These are phyloP conservation scores for Lophius americanus DNA, from an alignment of 2,797 vertebrate species.

Conservation along the genomic window DNA sequence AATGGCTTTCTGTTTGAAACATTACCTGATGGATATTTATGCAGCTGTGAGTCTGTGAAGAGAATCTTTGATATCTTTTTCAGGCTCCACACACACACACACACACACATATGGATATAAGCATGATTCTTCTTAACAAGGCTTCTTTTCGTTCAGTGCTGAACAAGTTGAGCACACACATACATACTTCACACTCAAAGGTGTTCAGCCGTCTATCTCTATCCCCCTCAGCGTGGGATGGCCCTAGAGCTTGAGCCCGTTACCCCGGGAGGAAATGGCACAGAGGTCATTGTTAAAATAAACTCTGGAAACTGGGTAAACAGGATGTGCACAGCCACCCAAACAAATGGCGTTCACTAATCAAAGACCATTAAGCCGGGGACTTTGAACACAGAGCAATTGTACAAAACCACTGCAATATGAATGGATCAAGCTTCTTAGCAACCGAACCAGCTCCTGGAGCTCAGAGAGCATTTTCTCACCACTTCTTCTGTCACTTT, in stretches of 20 bases:
- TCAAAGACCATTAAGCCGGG: slow-evolving; percentile 47
- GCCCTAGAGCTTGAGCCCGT: slow-evolving; percentile 50
- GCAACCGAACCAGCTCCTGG: slow-evolving; percentile 54
- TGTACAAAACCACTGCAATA: slow-evolving; percentile 36
- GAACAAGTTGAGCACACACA: slow-evolving; percentile 46
- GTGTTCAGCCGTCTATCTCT: slow-evolving; percentile 77
- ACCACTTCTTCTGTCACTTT: slow-evolving; percentile 39
- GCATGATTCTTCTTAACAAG: too few species aligned
- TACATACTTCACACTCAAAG: slow-evolving; percentile 34
- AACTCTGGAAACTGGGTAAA: slow-evolving; percentile 65
- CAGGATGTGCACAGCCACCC: slow-evolving; percentile 68
- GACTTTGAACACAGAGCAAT: not conserved
- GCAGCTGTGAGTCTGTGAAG: slow-evolving; percentile 80
- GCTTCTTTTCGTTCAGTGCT: not conserved
- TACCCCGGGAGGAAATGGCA: slow-evolving; percentile 35
- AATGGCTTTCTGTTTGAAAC: slow-evolving; percentile 74
- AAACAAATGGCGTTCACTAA: slow-evolving; percentile 61
- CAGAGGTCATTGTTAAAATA: slow-evolving; percentile 69
- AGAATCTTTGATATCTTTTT: slow-evolving; percentile 76
- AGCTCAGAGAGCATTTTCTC: slow-evolving; percentile 22
- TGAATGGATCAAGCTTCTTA: slow-evolving; percentile 61
- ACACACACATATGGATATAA: slow-evolving; percentile 1
- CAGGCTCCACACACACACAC: slow-evolving; percentile 25
- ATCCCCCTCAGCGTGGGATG: slow-evolving; percentile 51
- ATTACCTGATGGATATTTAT: slow-evolving; percentile 82